Percentiles rank a stretch among this genome's conserved stretches.
These are phyloP conservation scores for Drosophila nr. fundita DNA, from an alignment of 2,888 invertebrate genomes.

Conservation along the genomic window DNA sequence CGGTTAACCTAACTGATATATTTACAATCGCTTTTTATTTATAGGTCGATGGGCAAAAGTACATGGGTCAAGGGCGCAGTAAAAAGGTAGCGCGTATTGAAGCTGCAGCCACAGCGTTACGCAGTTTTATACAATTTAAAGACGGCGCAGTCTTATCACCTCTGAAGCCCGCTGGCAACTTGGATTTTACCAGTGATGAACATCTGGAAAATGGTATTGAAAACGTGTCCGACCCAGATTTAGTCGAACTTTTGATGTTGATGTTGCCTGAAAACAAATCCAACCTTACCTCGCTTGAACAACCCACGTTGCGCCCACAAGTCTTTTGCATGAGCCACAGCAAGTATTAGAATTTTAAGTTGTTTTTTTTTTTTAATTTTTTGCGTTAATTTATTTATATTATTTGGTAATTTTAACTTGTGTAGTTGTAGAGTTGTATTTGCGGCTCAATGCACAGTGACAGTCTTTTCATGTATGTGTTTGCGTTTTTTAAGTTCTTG, in stretches of 20 bases:
- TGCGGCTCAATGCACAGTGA: constrained; percentile 29
- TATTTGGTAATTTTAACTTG: constrained; percentile 37
- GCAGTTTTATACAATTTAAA: constrained; percentile 87
- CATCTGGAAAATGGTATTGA: constrained; percentile 85
- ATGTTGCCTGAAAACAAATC: constrained; percentile 77
- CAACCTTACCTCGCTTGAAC: constrained; percentile 76
- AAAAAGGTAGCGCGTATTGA: constrained; percentile 87
- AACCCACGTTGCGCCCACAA: constrained; percentile 72
- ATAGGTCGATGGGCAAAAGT: constrained; percentile 87
- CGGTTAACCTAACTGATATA: background rate
- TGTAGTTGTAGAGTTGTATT: constrained; percentile 19
- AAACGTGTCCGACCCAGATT: constrained; percentile 64
- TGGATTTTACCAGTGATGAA: constrained; percentile 86
- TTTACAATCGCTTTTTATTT: constrained; percentile 35
- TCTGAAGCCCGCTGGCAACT: constrained; percentile 83
- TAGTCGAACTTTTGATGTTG: constrained; percentile 80
- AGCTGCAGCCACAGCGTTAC: constrained; percentile 86
- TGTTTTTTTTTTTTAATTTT: constrained; percentile 45
- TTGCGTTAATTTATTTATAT: constrained; percentile 26
- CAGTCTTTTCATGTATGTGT: constrained; percentile 6
- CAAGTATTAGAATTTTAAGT: constrained; percentile 83
- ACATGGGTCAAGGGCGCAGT: constrained; percentile 86
- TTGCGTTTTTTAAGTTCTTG: constrained; percentile 5
- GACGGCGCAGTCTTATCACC: constrained; percentile 83
- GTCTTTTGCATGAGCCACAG: constrained; percentile 84